Percentiles rank a stretch among this genome's conserved stretches.
Evolutionary conservation across 1,140 invertebrate genomes (phyloP).

Genomic region (Drosophila punjabiensis): DNA sequence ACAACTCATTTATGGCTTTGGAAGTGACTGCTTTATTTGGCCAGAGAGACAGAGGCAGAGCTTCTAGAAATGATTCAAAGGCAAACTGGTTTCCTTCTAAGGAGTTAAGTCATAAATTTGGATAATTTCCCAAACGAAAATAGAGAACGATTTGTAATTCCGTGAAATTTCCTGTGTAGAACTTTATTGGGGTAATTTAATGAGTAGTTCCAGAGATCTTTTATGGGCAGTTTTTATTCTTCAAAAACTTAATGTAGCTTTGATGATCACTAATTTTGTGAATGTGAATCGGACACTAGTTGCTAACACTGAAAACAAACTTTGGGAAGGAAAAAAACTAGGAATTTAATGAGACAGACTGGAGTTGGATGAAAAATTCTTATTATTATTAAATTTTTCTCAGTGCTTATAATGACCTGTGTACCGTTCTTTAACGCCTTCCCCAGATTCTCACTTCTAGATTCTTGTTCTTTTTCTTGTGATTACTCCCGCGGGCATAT

Average conservation of each 20-base stretch:
- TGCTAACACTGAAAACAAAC: neutral
- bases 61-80: constrained; percentile 38
- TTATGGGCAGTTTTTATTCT: constrained; percentile 14
- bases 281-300: constrained; percentile 2
- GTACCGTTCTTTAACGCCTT: neutral
- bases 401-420: neutral
- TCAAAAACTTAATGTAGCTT: constrained; percentile 3
- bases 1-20: constrained; percentile 29
- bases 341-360: neutral
- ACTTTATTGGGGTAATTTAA: constrained; percentile 35
- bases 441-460: neutral
- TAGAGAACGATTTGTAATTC: constrained; percentile 26
- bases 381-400: neutral
- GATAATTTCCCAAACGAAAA: constrained; percentile 35
- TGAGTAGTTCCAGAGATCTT: constrained; percentile 20
- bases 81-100: constrained; percentile 46
- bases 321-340: too few relatives aligned
- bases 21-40: constrained; percentile 36
- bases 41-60: neutral
- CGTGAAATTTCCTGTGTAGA: constrained; percentile 20
- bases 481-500: constrained; percentile 3
- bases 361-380: neutral
- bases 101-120: constrained; percentile 30
- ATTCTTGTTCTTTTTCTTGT: neutral
- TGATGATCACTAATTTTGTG: constrained; percentile 32